phyloP scores from a whole-genome alignment of 2,797 vertebrate species.

The Malacoraja senta region DNA sequence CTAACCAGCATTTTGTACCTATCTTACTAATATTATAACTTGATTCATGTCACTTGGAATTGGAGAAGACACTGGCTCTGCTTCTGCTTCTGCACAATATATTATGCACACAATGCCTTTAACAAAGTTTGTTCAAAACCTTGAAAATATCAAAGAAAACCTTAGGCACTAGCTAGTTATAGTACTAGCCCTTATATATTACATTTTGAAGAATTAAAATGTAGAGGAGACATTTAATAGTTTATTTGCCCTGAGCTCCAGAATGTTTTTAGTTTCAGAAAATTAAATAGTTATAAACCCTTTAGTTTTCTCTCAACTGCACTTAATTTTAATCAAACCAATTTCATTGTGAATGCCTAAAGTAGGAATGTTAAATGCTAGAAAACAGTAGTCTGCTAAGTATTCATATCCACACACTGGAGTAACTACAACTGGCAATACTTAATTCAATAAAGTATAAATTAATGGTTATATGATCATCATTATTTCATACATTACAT shows the following conservation, averaged over 20 bases:
- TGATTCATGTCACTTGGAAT: neutral
- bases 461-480: slow-evolving; percentile 27
- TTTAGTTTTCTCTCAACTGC: neutral
- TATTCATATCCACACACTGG: neutral
- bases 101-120: neutral
- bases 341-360: neutral
- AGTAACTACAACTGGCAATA: slow-evolving; percentile 12
- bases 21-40: neutral
- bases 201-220: slow-evolving; percentile 8
- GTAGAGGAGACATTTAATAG: neutral
- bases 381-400: neutral
- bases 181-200: neutral
- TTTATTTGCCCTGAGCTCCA: neutral
- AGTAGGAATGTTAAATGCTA: neutral
- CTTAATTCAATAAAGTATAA: neutral
- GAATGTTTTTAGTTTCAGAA: neutral
- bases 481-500: neutral
- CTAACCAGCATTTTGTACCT: too few species aligned
- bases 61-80: neutral
- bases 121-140: neutral
- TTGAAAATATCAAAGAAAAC: neutral
- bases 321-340: neutral
- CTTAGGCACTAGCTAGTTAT: neutral
- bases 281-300: neutral
- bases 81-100: neutral